phyloP scores from a whole-genome alignment of 2,797 vertebrate genomes.

The Enteromius trimaculatus region DNA sequence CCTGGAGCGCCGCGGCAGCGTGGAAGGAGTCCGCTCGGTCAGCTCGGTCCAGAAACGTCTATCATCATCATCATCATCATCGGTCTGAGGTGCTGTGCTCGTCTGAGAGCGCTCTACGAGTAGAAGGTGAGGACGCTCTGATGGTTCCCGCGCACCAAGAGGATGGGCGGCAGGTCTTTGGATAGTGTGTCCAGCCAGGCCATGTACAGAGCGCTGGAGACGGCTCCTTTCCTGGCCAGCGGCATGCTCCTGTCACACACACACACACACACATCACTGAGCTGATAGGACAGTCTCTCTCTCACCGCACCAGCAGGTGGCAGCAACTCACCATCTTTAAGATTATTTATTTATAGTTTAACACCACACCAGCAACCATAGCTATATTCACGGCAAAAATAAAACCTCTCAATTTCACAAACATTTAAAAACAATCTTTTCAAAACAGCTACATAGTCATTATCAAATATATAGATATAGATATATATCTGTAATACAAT shows the following conservation, averaged over 20 bases:
- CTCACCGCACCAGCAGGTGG: slow-evolving; percentile 1
- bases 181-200: slow-evolving; percentile 93
- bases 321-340: neutral
- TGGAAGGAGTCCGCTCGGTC: slow-evolving; percentile 49
- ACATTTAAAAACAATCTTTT: no score
- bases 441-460: no score
- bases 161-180: slow-evolving; percentile 90
- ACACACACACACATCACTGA: neutral
- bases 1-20: slow-evolving; percentile 13
- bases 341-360: no score
- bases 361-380: no score
- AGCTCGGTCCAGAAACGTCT: slow-evolving; percentile 46
- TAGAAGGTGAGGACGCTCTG: slow-evolving; percentile 99
- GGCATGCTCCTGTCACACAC: slow-evolving; percentile 88
- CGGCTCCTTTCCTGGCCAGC: slow-evolving; percentile 90
- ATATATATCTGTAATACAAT: no score
- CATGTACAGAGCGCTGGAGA: slow-evolving; percentile 96
- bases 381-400: no score
- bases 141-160: slow-evolving; percentile 95
- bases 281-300: neutral
- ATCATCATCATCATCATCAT: neutral
- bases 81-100: slow-evolving; percentile 51
- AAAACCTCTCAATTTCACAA: no score
- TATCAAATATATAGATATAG: no score
- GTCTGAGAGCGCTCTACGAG: slow-evolving; percentile 81